These are phyloP conservation scores for Troides aeacus DNA, from an alignment of 2,888 invertebrate genomes.

Conservation along the genomic window DNA sequence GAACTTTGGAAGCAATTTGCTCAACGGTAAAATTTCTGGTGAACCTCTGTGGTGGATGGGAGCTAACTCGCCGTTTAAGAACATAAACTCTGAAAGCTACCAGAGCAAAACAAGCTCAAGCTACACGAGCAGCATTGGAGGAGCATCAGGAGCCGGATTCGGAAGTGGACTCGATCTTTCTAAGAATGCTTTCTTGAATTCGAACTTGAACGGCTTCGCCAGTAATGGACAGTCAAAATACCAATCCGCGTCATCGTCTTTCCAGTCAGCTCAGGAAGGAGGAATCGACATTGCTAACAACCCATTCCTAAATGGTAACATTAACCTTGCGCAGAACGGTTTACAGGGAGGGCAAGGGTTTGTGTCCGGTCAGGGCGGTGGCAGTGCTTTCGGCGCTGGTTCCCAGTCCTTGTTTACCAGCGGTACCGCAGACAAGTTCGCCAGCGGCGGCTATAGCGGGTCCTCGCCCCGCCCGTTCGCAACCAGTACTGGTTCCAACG, in stretches of 20 bases:
- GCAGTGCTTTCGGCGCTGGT: slow-evolving; percentile 33
- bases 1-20: slow-evolving; percentile 46
- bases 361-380: slow-evolving; percentile 36
- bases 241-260: slow-evolving; percentile 49
- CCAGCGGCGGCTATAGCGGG: slow-evolving; percentile 54
- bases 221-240: slow-evolving; percentile 41
- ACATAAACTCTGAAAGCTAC: slow-evolving; percentile 54
- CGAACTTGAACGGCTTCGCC: slow-evolving; percentile 37
- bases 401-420: slow-evolving; percentile 10
- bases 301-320: slow-evolving; percentile 55
- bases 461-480: slow-evolving; percentile 67
- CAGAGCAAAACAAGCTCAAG: slow-evolving; percentile 61
- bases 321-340: slow-evolving; percentile 38
- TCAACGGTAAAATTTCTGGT: slow-evolving; percentile 53
- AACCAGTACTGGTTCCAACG: slow-evolving; percentile 52
- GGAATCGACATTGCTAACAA: slow-evolving; percentile 58
- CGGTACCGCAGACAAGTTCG: slow-evolving; percentile 43
- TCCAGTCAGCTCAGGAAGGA: slow-evolving; percentile 51
- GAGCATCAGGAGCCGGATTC: slow-evolving; percentile 38
- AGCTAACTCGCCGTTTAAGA: slow-evolving; percentile 79
- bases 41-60: slow-evolving; percentile 82
- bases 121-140: slow-evolving; percentile 44
- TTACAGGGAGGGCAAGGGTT: slow-evolving; percentile 36
- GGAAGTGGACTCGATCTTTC: slow-evolving; percentile 39
- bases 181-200: slow-evolving; percentile 54